Conservation (phyloP, 2,888 invertebrate genomes). For the Nemoura dubitans region DNA sequence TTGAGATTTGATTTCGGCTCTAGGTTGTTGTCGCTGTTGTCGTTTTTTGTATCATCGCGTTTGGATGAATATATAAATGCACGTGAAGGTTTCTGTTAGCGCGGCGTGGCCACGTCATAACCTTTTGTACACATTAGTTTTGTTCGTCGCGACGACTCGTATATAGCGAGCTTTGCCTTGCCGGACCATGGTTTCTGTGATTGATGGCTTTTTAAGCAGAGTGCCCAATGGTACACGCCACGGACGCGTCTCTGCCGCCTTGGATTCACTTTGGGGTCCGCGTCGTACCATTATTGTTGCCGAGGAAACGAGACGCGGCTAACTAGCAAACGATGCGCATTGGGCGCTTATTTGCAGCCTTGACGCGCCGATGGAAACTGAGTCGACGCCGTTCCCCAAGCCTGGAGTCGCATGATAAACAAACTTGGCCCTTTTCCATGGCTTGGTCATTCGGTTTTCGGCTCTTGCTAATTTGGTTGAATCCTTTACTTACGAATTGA, state of each 20-base stretch:
- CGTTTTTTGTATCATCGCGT: conserved; percentile 31
- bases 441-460: not conserved
- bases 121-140: conserved; percentile 43
- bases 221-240: not conserved
- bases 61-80: conserved; percentile 40
- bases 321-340: not conserved
- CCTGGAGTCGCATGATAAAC: not conserved
- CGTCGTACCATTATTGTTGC: too few species aligned
- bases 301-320: too few species aligned
- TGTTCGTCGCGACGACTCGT: conserved; percentile 30
- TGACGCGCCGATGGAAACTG: not conserved
- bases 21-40: not conserved
- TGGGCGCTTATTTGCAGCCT: too few species aligned
- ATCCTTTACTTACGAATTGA: not conserved
- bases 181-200: conserved; percentile 25
- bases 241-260: not conserved
- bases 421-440: not conserved
- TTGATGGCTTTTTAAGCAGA: conserved; percentile 47
- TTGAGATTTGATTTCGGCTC: conserved; percentile 9
- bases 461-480: not conserved
- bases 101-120: conserved; percentile 30
- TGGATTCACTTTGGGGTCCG: not conserved
- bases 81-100: conserved; percentile 14
- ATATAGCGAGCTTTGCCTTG: conserved; percentile 24
- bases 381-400: not conserved